phyloP scores from a whole-genome alignment of 2,113 vertebrate genomes.

The Corydoras sp. region DNA sequence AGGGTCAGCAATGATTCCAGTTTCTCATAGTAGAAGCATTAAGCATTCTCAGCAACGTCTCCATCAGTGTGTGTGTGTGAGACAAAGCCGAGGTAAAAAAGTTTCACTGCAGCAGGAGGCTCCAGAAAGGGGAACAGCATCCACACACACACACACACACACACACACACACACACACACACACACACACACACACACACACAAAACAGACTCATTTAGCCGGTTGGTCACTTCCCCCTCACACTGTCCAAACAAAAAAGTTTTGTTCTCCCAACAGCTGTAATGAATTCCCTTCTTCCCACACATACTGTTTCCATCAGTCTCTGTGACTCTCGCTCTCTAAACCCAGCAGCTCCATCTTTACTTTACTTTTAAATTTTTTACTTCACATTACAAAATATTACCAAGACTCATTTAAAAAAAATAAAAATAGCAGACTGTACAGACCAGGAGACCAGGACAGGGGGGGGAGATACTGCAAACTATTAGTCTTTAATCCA shows the following conservation, averaged over 20 bases:
- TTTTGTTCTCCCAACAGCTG: slow-evolving; percentile 58
- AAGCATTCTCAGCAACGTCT: too few relatives aligned
- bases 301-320: slow-evolving; percentile 18
- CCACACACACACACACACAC: slow-evolving; percentile 20
- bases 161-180: slow-evolving; percentile 45
- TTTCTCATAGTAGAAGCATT: too few relatives aligned
- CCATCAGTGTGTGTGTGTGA: background rate
- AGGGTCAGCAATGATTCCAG: too few relatives aligned
- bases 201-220: slow-evolving; percentile 26
- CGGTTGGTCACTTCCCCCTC: slow-evolving; percentile 40
- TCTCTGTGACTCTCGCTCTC: slow-evolving; percentile 2
- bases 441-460: too few relatives aligned
- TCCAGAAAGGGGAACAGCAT: background rate
- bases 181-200: slow-evolving; percentile 24
- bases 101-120: slow-evolving; percentile 4
- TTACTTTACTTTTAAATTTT: too few relatives aligned
- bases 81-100: background rate
- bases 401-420: too few relatives aligned
- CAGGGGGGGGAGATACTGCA: too few relatives aligned
- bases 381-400: too few relatives aligned
- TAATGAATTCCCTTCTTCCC: slow-evolving; percentile 55
- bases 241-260: slow-evolving; percentile 60
- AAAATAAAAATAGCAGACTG: too few relatives aligned
- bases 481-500: too few relatives aligned
- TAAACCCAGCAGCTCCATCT: background rate